Conservation (phyloP, 2,888 invertebrate genomes). For the Furcula furcula region DNA sequence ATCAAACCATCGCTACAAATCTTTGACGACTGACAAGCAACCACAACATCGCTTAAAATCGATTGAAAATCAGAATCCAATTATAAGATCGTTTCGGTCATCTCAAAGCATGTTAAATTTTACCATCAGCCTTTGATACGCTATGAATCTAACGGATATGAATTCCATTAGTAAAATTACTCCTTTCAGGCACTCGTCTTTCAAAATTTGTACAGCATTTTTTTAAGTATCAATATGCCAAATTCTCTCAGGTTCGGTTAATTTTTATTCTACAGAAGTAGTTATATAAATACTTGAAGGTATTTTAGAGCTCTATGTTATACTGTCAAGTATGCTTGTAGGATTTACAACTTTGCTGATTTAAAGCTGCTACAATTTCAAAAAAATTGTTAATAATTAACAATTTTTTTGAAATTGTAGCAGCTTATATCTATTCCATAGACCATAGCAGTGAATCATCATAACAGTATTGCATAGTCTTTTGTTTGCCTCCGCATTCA, state of each 20-base stretch:
- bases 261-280: too few species aligned
- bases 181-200: too few species aligned
- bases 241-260: too few species aligned
- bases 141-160: slow-evolving; percentile 14
- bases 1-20: slow-evolving; percentile 36
- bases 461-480: slow-evolving; percentile 1
- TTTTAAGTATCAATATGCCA: too few species aligned
- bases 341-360: too few species aligned
- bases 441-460: neutral
- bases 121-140: slow-evolving; percentile 13
- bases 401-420: neutral
- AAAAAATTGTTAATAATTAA: too few species aligned
- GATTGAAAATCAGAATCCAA: slow-evolving; percentile 35
- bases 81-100: slow-evolving; percentile 26
- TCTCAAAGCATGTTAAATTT: slow-evolving; percentile 33
- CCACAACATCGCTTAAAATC: slow-evolving; percentile 30
- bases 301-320: too few species aligned
- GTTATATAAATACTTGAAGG: too few species aligned
- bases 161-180: slow-evolving; percentile 15
- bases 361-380: too few species aligned
- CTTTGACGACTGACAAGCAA: slow-evolving; percentile 25
- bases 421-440: neutral
- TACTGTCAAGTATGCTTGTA: too few species aligned
- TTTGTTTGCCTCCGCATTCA: neutral
- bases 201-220: too few species aligned